Conservation (phyloP, 2,888 invertebrate species). For the Clivina fossor region DNA sequence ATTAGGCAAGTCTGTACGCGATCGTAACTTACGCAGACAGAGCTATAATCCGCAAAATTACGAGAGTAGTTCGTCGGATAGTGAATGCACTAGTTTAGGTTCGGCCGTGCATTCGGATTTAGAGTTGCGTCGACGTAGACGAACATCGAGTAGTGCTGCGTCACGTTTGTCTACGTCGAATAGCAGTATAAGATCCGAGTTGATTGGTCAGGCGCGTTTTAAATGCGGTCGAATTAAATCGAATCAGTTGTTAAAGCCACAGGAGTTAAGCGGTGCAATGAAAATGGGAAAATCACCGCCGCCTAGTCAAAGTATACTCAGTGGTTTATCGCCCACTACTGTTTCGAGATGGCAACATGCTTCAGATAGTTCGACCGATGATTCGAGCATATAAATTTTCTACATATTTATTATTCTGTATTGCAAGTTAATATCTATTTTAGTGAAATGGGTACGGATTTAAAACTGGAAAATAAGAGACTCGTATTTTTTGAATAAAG, state of each 20-base stretch:
- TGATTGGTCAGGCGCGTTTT: slow-evolving; percentile 44
- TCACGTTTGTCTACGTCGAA: slow-evolving; percentile 51
- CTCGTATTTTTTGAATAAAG: too few species aligned
- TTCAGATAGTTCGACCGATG: slow-evolving; percentile 47
- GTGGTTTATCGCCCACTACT: slow-evolving; percentile 58
- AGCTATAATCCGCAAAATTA: slow-evolving; percentile 62
- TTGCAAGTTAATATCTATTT: too few species aligned
- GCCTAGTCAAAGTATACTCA: slow-evolving; percentile 59
- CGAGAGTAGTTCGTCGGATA: slow-evolving; percentile 57
- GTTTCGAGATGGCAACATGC: slow-evolving; percentile 50
- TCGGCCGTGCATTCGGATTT: slow-evolving; percentile 49
- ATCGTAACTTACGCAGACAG: slow-evolving; percentile 58
- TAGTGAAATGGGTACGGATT: too few species aligned
- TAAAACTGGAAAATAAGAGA: too few species aligned
- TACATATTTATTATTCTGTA: too few species aligned
- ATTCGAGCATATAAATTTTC: slow-evolving; percentile 50
- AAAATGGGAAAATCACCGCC: slow-evolving; percentile 57
- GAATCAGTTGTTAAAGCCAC: slow-evolving; percentile 51
- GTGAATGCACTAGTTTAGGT: slow-evolving; percentile 54
- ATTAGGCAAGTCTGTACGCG: slow-evolving; percentile 55
- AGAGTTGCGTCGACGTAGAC: slow-evolving; percentile 50
- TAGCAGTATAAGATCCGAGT: slow-evolving; percentile 52
- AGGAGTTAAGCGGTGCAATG: slow-evolving; percentile 48
- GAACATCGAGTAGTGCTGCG: slow-evolving; percentile 40
- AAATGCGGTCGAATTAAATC: slow-evolving; percentile 22